Percentiles rank a stretch among this genome's conserved stretches.
These are phyloP conservation scores for Luidia sarsii DNA, from an alignment of 53 echinoderm and acorn worm species.

Conservation along the genomic window DNA sequence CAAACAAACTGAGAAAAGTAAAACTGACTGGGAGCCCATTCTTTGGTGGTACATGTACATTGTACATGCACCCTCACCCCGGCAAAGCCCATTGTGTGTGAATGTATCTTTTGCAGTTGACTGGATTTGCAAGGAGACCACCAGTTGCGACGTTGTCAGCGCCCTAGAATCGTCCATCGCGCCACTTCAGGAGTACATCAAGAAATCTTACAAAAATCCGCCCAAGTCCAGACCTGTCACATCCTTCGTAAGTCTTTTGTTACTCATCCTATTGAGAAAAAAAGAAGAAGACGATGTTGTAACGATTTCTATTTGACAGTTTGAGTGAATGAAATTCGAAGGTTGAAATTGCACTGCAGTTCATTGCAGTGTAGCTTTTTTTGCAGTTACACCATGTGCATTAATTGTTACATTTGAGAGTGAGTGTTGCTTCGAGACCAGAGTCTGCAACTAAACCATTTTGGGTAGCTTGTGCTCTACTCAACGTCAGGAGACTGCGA, in stretches of 20 bases:
- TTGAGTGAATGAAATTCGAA: too few relatives aligned
- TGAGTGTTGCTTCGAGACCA: neutral
- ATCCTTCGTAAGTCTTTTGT: slow-evolving; percentile 30
- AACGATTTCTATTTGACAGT: too few relatives aligned
- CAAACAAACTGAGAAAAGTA: neutral
- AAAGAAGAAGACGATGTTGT: too few relatives aligned
- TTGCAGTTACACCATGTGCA: neutral
- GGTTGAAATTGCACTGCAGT: too few relatives aligned
- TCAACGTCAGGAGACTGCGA: too few relatives aligned
- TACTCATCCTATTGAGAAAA: too few relatives aligned
- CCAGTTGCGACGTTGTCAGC: neutral
- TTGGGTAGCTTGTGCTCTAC: too few relatives aligned
- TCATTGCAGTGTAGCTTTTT: too few relatives aligned
- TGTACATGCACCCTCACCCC: too few relatives aligned
- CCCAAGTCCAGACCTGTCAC: slow-evolving; percentile 32
- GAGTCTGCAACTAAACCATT: too few relatives aligned
- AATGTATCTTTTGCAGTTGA: neutral
- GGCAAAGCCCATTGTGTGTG: too few relatives aligned
- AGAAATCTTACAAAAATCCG: neutral
- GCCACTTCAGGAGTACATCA: slow-evolving; percentile 17
- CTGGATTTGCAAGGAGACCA: slow-evolving; percentile 31
- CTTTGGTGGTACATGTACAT: too few relatives aligned
- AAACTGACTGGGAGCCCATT: neutral
- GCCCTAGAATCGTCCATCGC: neutral
- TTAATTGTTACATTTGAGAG: neutral